Evolutionary conservation across 1,140 invertebrate genomes (phyloP), one percentile per base, ranked within the genome.

Genomic region (Rhagoletis zephyria): DNA sequence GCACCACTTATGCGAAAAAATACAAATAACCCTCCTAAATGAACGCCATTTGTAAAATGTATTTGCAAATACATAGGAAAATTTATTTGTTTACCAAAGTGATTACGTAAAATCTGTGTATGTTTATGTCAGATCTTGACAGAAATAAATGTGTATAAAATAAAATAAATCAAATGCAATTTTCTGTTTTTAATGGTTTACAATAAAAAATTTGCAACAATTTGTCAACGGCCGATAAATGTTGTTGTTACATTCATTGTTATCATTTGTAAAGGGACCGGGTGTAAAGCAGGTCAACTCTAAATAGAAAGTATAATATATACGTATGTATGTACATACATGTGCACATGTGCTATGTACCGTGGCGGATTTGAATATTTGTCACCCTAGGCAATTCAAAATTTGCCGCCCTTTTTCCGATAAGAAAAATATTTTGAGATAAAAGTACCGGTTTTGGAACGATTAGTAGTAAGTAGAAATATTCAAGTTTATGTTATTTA

Each of bases 141-240:
- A 81, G n/a, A 56, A 56, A 81, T 81, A 81, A 81, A 81, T 81
- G 74, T 19, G n/a, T 12, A 81, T 81, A 59, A 56, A 81, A 56
- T 19, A 56, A 81, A 81, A 81, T 81, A 81, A 81, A 81, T 81
- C 74, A 81, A 81, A 81, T 81, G 74, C 16, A 81, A 56, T 81
- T 19, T 16, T 56, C 74, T 81, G 74, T 81, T 81, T 81, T 81
- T 81, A 81, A 81, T 81, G 51, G 74, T 56, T 81, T 30, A 56
- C 48, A 81, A 81, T 56, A 51, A 45, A 81, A 81, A 81, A 81
- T 56, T 81, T 81, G 45, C 74, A 81, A 81, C 74, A 56, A 56
- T 81, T 81, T 81, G 51, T 81, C n/a, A 81, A 5, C 42, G 1
- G n/a, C 45, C 45, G 6, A 3, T 14, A 12, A 12, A 4, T 63